These are phyloP conservation scores for Sorex araneus DNA, from an alignment of 2,113 vertebrate species.

Conservation along the genomic window DNA sequence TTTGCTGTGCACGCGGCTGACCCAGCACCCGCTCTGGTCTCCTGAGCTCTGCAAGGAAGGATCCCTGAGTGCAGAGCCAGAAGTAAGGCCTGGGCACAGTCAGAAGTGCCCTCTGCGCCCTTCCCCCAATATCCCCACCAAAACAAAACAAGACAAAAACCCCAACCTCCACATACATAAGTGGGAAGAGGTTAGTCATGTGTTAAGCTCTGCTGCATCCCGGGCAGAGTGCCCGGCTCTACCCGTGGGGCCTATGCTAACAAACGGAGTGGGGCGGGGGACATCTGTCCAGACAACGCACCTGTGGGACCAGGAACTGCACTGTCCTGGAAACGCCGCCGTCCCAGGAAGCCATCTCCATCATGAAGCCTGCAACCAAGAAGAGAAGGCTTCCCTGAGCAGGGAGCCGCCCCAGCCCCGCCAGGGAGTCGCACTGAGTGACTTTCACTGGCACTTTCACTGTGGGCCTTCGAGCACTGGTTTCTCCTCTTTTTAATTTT, in stretches of 20 bases:
- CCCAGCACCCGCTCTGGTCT: too few species aligned
- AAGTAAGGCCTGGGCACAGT: too few species aligned
- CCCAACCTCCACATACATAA: too few species aligned
- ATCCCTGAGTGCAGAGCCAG: too few species aligned
- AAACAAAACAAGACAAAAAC: too few species aligned
- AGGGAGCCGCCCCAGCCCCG: too few species aligned
- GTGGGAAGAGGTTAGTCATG: not conserved
- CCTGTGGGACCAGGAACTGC: constrained; percentile 98
- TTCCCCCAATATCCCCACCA: too few species aligned
- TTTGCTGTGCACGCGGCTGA: too few species aligned
- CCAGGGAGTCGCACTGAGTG: not conserved
- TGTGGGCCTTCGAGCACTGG: not conserved
- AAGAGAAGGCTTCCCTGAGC: not conserved
- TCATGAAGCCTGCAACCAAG: constrained; percentile 95
- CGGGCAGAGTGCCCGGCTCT: not conserved
- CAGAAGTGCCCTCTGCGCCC: not conserved
- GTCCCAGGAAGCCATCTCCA: constrained; percentile 99
- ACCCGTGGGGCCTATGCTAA: not conserved
- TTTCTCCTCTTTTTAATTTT: not conserved
- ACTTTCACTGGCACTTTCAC: not conserved
- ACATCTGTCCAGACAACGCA: constrained; percentile 80
- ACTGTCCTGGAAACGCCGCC: constrained; percentile 98
- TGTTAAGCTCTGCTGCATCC: not conserved
- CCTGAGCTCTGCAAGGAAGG: too few species aligned
- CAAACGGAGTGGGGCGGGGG: not conserved